Evolutionary conservation across 2,888 invertebrate genomes (phyloP), one percentile per base, ranked within the genome.

Genomic region (Labia minor): DNA sequence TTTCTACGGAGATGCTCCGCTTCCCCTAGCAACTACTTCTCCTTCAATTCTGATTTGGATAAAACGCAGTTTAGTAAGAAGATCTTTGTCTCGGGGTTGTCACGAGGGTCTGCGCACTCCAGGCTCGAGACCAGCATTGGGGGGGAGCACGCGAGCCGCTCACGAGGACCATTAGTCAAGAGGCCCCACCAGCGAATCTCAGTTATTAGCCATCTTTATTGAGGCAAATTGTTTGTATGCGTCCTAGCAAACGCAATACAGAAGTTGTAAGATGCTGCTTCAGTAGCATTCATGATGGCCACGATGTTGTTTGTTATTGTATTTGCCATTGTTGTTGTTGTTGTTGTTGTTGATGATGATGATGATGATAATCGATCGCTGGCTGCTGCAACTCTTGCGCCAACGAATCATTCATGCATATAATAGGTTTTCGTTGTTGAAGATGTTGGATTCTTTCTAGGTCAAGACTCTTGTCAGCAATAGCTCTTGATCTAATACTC

Each of bases 161-260:
- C 49, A 49, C 49, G 49, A 49, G 49, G 49, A 49, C 49, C 49
- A 49, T 49, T 49, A 49, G 49, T 49, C 49, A 49, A 16, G n/a
- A 11, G 49, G 49, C 49, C 49, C 14, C 4, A 49, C 14, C 8
- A 49, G 49, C 49, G 14, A 49, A 49, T 49, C 49, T 49, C 49
- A 49, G 49, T 49, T 49, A 49, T 49, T 49, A 49, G 49, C 49
- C 49, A 49, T 49, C 49, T 49, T 49, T 49, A 49, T 49, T 49
- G 49, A 49, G n/a, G 49, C 49, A 49, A 49, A 49, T 49, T 49
- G 49, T 49, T 49, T 49, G 49, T 49, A 49, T 49, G 49, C 2
- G n/a, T 4, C 16, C n/a, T n/a, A 14, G n/a, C 6, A 49, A 49
- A 49, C 49, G 49, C 49, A 49, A 49, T 49, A 49, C 49, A 49